Evolutionary conservation across 2,888 invertebrate genomes (phyloP).

Genomic region (Kuschelorhynchus macadamiae): DNA sequence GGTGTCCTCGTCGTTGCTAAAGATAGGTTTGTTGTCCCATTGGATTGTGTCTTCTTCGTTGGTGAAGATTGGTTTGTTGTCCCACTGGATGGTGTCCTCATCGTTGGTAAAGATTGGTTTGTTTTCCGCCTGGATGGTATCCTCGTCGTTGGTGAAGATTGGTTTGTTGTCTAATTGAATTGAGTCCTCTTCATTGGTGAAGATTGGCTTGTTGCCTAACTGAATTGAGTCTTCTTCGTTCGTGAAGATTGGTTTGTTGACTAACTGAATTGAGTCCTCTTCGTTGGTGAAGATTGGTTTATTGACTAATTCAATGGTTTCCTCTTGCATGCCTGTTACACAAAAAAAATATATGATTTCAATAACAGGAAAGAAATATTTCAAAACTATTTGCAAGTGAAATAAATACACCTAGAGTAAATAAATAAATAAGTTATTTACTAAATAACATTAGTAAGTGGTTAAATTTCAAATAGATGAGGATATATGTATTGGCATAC

Average conservation of each 20-base stretch:
- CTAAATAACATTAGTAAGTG: too few species aligned
- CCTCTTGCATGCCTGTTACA: not conserved
- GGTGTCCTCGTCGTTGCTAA: slow-evolving; percentile 15
- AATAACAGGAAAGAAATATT: not conserved
- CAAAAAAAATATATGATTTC: slow-evolving; percentile 2
- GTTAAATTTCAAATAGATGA: too few species aligned
- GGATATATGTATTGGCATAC: too few species aligned
- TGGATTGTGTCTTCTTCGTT: slow-evolving; percentile 17
- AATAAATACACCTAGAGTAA: too few species aligned
- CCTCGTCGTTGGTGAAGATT: slow-evolving; percentile 29
- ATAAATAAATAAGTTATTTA: too few species aligned
- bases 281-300: slow-evolving; percentile 33
- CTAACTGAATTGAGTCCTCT: slow-evolving; percentile 3
- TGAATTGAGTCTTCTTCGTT: slow-evolving; percentile 15
- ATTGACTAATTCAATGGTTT: not conserved
- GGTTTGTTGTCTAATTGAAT: slow-evolving; percentile 18
- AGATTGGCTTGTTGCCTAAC: slow-evolving; percentile 10
- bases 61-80: slow-evolving; percentile 28
- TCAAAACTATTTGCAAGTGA: too few species aligned
- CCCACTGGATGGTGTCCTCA: slow-evolving; percentile 10
- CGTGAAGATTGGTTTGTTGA: slow-evolving; percentile 23
- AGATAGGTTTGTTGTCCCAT: slow-evolving; percentile 15
- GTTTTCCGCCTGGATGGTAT: not conserved
- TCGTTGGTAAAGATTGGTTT: slow-evolving; percentile 27
- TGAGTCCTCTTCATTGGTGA: slow-evolving; percentile 16